Conservation (phyloP, 2,113 vertebrate genomes). For the Crypturellus undulatus region DNA sequence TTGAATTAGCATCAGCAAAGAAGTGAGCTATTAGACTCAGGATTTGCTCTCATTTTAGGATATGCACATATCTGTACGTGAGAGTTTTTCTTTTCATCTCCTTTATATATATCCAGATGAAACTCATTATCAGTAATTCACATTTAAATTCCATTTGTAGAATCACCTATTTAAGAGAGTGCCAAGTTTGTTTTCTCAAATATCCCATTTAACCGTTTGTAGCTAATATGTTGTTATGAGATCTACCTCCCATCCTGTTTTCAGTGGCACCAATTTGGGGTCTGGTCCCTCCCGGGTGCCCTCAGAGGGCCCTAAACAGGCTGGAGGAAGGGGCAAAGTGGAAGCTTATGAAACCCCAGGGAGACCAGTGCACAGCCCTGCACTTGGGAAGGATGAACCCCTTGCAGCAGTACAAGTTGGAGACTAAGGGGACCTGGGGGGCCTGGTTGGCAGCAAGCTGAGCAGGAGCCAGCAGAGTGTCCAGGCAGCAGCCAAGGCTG, state of each 20-base stretch:
- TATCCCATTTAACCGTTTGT: neutral
- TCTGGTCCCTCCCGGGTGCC: rapidly evolving
- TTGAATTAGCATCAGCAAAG: neutral
- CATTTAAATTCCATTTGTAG: neutral
- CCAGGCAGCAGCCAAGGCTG: neutral
- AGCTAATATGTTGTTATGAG: neutral
- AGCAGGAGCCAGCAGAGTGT: neutral
- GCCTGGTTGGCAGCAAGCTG: neutral
- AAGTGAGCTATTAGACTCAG: neutral
- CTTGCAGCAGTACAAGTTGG: neutral
- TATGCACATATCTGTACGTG: neutral
- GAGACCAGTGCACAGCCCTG: rapidly evolving
- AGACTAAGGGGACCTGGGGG: neutral
- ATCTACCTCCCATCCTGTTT: neutral
- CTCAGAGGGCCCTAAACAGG: neutral
- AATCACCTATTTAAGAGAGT: neutral
- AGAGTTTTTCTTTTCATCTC: neutral
- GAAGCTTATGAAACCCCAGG: neutral
- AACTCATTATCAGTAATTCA: neutral
- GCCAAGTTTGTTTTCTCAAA: neutral
- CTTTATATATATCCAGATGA: neutral
- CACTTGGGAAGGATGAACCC: no score
- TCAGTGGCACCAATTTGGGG: neutral
- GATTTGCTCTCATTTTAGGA: neutral
- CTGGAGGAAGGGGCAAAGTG: neutral